Conservation (phyloP, 2,888 invertebrate species). For the Gastrophysa polygoni region DNA sequence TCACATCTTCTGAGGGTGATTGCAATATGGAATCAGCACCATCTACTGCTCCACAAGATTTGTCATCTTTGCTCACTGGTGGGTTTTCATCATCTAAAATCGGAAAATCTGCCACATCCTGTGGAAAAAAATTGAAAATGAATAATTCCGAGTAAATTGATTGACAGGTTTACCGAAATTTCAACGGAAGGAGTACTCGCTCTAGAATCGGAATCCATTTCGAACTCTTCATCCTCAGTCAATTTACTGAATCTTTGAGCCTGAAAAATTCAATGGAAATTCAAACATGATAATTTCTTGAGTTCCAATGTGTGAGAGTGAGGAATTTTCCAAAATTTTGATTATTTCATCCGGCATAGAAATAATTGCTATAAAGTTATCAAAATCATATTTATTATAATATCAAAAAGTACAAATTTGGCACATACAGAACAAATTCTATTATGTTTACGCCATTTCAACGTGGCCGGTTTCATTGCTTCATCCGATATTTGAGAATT, state of each 20-base stretch:
- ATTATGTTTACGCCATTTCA: too few species aligned
- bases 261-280: conserved; percentile 43
- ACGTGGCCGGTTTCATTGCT: too few species aligned
- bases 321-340: too few species aligned
- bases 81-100: conserved; percentile 33
- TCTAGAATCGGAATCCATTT: conserved; percentile 49
- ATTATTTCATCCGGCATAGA: too few species aligned
- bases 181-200: conserved; percentile 50
- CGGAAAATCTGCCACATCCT: conserved; percentile 38
- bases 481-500: too few species aligned
- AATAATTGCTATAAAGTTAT: too few species aligned
- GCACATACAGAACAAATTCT: too few species aligned
- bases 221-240: conserved; percentile 47
- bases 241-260: conserved; percentile 51
- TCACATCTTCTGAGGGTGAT: conserved; percentile 34
- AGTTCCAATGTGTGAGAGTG: too few species aligned
- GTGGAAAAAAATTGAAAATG: conserved; percentile 9
- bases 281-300: too few species aligned
- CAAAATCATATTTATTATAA: too few species aligned
- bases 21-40: conserved; percentile 40
- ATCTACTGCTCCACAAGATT: conserved; percentile 37
- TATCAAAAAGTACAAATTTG: too few species aligned
- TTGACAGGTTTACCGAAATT: conserved; percentile 39
- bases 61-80: conserved; percentile 34
- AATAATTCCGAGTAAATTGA: too few species aligned